phyloP scores from a whole-genome alignment of 2,797 vertebrate genomes.

The Acanthurus lineatus region DNA sequence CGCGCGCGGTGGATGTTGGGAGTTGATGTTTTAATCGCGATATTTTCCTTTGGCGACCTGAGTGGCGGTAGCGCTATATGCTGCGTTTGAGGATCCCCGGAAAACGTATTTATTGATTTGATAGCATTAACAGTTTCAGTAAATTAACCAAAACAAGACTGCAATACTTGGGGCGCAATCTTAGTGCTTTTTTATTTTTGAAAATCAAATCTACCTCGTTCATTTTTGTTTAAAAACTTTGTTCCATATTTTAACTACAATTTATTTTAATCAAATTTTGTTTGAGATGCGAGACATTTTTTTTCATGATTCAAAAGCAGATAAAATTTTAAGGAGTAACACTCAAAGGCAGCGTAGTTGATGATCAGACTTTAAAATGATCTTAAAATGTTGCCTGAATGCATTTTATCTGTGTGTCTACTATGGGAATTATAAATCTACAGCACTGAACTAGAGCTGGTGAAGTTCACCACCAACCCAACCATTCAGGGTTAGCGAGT shows the following conservation, averaged over 20 bases:
- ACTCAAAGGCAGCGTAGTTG: not conserved
- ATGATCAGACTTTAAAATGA: not conserved
- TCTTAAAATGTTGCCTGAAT: not conserved
- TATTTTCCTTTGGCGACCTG: not conserved
- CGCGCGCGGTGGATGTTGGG: slow-evolving; percentile 54
- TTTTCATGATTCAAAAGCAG: too few species aligned
- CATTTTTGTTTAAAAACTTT: too few species aligned
- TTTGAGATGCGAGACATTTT: too few species aligned
- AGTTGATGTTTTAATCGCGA: slow-evolving; percentile 46
- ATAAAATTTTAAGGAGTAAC: not conserved
- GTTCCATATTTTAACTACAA: too few species aligned
- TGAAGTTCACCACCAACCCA: not conserved
- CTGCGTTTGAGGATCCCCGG: not conserved
- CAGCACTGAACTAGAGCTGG: too few species aligned
- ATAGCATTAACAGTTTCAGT: too few species aligned
- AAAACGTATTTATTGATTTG: not conserved
- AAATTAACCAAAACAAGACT: too few species aligned
- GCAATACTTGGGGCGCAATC: too few species aligned
- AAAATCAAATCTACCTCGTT: too few species aligned
- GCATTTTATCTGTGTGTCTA: not conserved
- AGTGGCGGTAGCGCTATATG: not conserved
- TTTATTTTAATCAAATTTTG: too few species aligned
- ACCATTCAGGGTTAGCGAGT: not conserved
- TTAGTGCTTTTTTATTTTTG: too few species aligned
- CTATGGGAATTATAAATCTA: not conserved